Evolutionary conservation across 2,797 vertebrate genomes (phyloP), one percentile per base, ranked within the genome.

Genomic region (Platalea minor): DNA sequence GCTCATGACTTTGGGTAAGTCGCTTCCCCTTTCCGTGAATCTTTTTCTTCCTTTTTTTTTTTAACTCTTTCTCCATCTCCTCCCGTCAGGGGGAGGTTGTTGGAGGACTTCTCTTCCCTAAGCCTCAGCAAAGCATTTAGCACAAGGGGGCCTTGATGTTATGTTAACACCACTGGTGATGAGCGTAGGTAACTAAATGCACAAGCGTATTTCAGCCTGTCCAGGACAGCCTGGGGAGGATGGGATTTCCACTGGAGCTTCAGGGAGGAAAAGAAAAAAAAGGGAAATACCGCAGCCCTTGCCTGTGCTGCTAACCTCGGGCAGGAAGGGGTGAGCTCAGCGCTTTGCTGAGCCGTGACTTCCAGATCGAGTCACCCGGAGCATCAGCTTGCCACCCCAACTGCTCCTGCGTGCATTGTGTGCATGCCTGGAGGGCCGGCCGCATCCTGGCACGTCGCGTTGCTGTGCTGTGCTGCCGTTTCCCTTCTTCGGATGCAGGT

Each of bases 301-400:
- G 4, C 39, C 45, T 50, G 28, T 82, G 57, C 74, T 46, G 48
- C 74, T 78, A 29, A 79, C 50, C 39, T 53, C 2, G 3, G 43
- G 73, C 82, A 96, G 93, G 93, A 95, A 95, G 84, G 68, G 41
- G 73, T 93, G 90, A 96, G 72, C 84, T 96, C 91, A 83, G 88
- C 5, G 0, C 39, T 92, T 45, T 59, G 85, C 63, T 5, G 17
- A 84, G 88, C 69, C 2, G 18, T 53, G 85, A 68, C 89, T 86
- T 89, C 64, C 87, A 84, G 64, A 33, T 12, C 5, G 3, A 85
- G 57, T 57, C 70, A 50, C 50, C 29, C 5, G 0, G 48, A 64
- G 74, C 79, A 72, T 64, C 53, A 11, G 33, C 68, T 81, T 2
- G 1, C 3, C 70, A 33, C 23, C 7, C 19, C 35, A 2, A 4